phyloP scores from a whole-genome alignment of 1,140 invertebrate genomes.

The Drosophila lowei region DNA sequence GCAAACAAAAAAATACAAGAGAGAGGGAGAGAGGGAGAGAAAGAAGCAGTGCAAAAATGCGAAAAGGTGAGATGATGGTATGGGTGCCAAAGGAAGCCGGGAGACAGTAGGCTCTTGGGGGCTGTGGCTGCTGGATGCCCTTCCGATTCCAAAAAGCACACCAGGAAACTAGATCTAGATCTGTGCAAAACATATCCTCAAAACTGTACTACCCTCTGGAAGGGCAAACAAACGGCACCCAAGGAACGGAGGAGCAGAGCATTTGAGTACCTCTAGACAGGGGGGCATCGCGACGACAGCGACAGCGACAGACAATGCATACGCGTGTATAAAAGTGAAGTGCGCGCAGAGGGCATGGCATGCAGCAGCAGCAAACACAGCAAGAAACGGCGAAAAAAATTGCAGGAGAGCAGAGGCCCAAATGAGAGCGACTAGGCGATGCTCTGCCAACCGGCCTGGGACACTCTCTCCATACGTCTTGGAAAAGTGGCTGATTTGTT shows the following conservation, averaged over 20 bases:
- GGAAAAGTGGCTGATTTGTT: too few species aligned
- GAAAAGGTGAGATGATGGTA: conserved; percentile 21
- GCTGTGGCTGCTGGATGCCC: too few species aligned
- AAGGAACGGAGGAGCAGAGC: conserved; percentile 37
- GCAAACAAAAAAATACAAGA: conserved; percentile 49
- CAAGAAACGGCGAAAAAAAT: conserved; percentile 31
- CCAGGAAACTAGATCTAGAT: too few species aligned
- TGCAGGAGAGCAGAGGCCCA: conserved; percentile 21
- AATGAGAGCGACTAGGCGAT: conserved; percentile 5
- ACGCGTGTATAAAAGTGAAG: conserved; percentile 71
- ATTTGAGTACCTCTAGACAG: conserved; percentile 69
- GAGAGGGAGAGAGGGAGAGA: background rate
- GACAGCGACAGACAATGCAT: conserved; percentile 69
- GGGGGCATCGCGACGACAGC: conserved; percentile 39
- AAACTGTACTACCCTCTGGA: too few species aligned
- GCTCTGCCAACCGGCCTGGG: conserved; percentile 15
- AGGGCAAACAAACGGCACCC: too few species aligned
- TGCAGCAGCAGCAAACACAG: conserved; percentile 17
- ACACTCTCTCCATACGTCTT: too few species aligned
- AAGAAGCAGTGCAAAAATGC: conserved; percentile 7
- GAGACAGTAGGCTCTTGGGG: too few species aligned
- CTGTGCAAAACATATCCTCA: too few species aligned
- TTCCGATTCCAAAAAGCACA: too few species aligned
- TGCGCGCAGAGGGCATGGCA: conserved; percentile 25
- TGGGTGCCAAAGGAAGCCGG: conserved; percentile 6